These are phyloP conservation scores for Trochalopteron elliotii DNA, from an alignment of 2,113 vertebrate species.

Conservation along the genomic window DNA sequence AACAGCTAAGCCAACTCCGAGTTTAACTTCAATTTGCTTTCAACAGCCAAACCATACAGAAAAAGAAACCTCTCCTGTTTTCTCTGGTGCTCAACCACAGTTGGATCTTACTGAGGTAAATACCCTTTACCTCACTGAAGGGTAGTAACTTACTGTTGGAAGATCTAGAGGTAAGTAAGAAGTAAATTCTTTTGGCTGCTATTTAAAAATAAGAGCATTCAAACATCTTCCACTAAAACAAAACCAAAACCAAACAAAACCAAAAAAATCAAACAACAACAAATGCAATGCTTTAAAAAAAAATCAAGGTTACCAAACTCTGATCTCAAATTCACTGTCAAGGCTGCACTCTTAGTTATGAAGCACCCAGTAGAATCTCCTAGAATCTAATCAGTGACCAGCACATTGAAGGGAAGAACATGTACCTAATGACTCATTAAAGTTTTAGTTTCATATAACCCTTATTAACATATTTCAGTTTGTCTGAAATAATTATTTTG, in stretches of 20 bases:
- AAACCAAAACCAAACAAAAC: not conserved
- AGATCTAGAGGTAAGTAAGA: not conserved
- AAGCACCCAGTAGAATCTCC: not conserved
- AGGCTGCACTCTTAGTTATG: not conserved
- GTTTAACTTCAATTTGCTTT: not conserved
- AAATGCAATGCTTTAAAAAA: not conserved
- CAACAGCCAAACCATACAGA: not conserved
- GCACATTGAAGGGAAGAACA: not conserved
- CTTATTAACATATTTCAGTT: not conserved
- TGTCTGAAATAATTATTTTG: not conserved
- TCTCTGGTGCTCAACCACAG: not conserved
- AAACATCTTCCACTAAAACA: not conserved
- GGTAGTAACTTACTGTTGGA: not conserved
- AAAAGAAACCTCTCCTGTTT: not conserved
- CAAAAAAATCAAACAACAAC: not conserved
- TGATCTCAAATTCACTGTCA: not conserved
- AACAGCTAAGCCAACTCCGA: not conserved
- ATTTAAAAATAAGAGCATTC: not conserved
- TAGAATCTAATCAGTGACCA: not conserved
- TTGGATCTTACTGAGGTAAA: not conserved
- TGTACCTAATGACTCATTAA: not conserved
- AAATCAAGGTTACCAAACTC: not conserved
- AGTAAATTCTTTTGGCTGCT: not conserved
- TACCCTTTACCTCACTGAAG: not conserved
- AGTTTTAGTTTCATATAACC: not conserved